phyloP scores from a whole-genome alignment of 2,888 invertebrate genomes.

The Seladonia tumulorum region DNA sequence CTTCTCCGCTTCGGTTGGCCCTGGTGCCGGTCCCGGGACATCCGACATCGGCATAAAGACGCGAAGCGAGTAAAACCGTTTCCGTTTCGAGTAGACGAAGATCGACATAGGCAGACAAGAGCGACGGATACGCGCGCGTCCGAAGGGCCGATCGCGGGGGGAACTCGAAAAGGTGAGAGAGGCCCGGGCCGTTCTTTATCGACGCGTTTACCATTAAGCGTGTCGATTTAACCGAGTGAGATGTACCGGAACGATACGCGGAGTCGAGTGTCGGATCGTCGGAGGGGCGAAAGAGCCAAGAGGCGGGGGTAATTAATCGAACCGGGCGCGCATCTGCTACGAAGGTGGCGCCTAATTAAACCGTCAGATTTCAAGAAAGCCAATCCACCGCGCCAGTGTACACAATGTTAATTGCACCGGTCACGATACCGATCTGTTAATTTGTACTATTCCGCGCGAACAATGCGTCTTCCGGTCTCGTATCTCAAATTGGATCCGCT shows the following conservation, averaged over 20 bases:
- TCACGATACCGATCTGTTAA: conserved; percentile 73
- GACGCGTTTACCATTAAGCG: conserved; percentile 48
- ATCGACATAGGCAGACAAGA: neutral
- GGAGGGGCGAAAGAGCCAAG: neutral
- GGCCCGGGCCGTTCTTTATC: conserved; percentile 14
- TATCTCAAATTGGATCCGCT: conserved; percentile 75
- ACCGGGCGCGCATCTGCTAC: conserved; percentile 68
- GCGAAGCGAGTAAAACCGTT: neutral
- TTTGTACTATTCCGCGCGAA: conserved; percentile 74
- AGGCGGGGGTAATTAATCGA: conserved; percentile 72
- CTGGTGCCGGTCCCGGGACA: neutral
- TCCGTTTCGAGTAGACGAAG: neutral
- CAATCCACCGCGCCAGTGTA: conserved; percentile 68
- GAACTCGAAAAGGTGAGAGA: neutral
- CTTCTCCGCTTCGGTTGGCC: neutral
- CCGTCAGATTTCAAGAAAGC: conserved; percentile 76
- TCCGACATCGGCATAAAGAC: neutral
- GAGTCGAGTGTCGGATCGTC: conserved; percentile 16
- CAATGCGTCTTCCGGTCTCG: conserved; percentile 70
- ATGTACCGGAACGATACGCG: conserved; percentile 63
- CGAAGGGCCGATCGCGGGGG: neutral
- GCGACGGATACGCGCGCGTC: neutral
- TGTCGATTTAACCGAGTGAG: conserved; percentile 69
- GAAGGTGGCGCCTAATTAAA: conserved; percentile 75
- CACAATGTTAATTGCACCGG: conserved; percentile 74